These are phyloP conservation scores for Aricia artaxerxes DNA, from an alignment of 2,888 invertebrate genomes.

Conservation along the genomic window DNA sequence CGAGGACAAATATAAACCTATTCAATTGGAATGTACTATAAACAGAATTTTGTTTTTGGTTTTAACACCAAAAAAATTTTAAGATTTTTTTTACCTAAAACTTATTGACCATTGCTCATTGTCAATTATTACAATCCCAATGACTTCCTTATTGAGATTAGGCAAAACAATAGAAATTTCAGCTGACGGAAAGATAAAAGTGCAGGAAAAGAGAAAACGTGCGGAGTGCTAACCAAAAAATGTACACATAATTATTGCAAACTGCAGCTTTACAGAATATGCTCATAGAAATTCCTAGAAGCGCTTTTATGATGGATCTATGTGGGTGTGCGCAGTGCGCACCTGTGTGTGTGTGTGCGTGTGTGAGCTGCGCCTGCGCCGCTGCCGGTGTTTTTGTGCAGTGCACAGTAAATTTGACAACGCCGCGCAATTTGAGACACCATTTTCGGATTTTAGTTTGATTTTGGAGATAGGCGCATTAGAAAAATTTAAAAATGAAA, in stretches of 20 bases:
- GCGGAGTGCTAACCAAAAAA: slow-evolving; percentile 7
- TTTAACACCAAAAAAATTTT: no score
- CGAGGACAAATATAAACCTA: neutral
- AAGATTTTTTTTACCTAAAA: no score
- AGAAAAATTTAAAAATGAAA: neutral
- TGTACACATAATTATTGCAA: slow-evolving; percentile 44
- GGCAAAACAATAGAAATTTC: neutral
- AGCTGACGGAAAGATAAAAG: slow-evolving; percentile 17
- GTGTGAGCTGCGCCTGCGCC: slow-evolving; percentile 54
- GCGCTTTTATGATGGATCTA: neutral
- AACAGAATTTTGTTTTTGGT: no score
- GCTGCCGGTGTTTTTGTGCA: slow-evolving; percentile 64
- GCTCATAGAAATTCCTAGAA: slow-evolving; percentile 29
- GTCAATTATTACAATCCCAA: no score
- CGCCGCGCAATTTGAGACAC: slow-evolving; percentile 62
- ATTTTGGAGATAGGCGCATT: neutral
- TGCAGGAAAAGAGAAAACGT: neutral
- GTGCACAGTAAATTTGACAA: slow-evolving; percentile 69
- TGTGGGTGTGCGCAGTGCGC: slow-evolving; percentile 38
- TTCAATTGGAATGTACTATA: neutral
- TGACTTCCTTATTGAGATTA: neutral
- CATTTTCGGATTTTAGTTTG: slow-evolving; percentile 16
- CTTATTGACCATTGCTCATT: no score
- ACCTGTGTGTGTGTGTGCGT: slow-evolving; percentile 40
- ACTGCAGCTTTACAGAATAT: slow-evolving; percentile 40